phyloP scores from a whole-genome alignment of 2,797 vertebrate species.

The Erethizon dorsatum region DNA sequence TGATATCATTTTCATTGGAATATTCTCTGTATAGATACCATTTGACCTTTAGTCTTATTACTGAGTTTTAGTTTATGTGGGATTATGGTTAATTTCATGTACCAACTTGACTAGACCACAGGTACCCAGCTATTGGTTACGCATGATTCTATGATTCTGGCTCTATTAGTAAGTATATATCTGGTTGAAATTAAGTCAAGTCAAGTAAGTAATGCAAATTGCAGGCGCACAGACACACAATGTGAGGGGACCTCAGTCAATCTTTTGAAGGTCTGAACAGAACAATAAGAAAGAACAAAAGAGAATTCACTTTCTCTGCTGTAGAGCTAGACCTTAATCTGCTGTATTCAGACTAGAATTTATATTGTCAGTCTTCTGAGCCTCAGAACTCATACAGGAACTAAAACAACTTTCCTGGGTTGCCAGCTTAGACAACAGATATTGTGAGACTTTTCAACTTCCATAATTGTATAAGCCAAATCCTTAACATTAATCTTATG shows the following conservation, averaged over 20 bases:
- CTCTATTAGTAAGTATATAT: background rate
- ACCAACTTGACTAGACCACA: background rate
- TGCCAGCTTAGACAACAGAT: background rate
- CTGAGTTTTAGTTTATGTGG: background rate
- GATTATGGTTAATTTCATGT: background rate
- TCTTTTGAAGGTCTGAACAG: background rate
- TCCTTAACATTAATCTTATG: background rate
- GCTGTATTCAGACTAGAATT: background rate
- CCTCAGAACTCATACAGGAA: background rate
- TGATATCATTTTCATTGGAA: background rate
- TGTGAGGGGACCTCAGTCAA: background rate
- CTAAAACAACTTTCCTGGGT: background rate
- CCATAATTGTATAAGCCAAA: background rate
- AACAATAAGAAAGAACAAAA: background rate
- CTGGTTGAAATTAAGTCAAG: background rate
- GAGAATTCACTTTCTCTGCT: background rate
- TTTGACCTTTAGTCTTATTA: background rate
- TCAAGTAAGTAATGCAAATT: background rate
- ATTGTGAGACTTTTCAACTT: background rate
- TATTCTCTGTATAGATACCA: background rate
- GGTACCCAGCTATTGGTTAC: background rate
- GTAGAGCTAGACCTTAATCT: background rate
- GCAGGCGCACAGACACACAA: background rate
- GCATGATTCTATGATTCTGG: background rate
- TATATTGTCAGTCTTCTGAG: background rate